Evolutionary conservation across 2,113 vertebrate species (phyloP).

Genomic region (Hydrochoerus hydrochaeris): DNA sequence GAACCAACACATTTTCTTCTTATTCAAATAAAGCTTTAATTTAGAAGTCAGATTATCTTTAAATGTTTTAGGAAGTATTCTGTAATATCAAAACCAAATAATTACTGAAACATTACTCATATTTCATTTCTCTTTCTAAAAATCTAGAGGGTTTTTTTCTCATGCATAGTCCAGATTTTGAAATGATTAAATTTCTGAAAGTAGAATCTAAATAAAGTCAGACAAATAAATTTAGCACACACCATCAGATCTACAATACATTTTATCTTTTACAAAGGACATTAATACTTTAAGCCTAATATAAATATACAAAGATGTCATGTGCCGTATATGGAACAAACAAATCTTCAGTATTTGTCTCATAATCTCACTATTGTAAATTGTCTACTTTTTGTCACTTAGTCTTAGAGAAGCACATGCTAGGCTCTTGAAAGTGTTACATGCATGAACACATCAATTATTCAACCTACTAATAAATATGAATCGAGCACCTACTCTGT

Average conservation of each 20-base stretch:
- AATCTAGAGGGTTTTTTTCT: not conserved
- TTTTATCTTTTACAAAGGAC: not conserved
- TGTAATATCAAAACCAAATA: conserved; percentile 24
- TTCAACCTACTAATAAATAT: not conserved
- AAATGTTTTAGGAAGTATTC: not conserved
- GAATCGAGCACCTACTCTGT: not conserved
- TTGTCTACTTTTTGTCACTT: not conserved
- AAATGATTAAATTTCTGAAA: conserved; percentile 40
- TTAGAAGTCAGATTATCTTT: not conserved
- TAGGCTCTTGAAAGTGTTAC: not conserved
- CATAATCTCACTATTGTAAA: not conserved
- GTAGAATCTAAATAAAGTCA: not conserved
- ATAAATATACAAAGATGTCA: not conserved
- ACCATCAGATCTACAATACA: not conserved
- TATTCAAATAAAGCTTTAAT: not conserved
- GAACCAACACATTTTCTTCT: not conserved
- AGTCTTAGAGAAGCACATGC: not conserved
- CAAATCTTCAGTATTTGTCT: not conserved
- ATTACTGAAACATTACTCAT: not conserved
- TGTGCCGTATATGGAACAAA: not conserved
- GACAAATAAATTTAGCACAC: not conserved
- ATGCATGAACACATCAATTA: not conserved
- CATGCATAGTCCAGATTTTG: conserved; percentile 38
- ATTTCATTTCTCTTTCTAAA: not conserved
- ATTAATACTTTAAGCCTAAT: not conserved